Evolutionary conservation across 2,113 vertebrate species (phyloP).

Genomic region (Rhadina sibilatrix): DNA sequence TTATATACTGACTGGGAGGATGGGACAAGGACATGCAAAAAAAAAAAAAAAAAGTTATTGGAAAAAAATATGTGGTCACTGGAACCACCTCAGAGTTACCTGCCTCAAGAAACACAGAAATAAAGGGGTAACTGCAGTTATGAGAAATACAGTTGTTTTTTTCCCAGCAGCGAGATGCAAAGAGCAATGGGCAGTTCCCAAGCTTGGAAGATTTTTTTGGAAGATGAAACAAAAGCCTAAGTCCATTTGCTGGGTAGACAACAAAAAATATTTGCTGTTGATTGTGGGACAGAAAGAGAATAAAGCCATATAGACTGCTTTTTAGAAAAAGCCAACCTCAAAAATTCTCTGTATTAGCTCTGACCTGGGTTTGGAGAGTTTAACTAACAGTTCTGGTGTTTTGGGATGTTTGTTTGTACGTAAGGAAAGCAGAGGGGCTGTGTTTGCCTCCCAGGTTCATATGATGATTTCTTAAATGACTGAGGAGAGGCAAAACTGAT

Average conservation of each 20-base stretch:
- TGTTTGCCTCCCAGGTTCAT: not conserved
- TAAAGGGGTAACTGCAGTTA: not conserved
- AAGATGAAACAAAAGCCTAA: not conserved
- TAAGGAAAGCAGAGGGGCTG: not conserved
- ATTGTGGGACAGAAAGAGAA: not conserved
- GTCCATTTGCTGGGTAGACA: not conserved
- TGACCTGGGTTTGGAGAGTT: not conserved
- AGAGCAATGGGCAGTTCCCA: not conserved
- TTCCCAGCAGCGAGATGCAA: not conserved
- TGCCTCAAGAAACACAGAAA: not conserved
- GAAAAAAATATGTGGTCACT: not conserved
- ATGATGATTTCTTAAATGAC: not conserved
- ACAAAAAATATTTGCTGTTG: not conserved
- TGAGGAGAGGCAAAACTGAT: not conserved
- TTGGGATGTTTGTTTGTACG: rapidly evolving
- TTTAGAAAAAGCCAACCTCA: not conserved
- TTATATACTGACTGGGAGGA: not conserved
- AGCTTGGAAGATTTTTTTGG: not conserved
- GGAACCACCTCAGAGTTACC: not conserved
- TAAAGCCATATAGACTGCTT: not conserved
- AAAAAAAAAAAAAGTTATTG: not conserved
- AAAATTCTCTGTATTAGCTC: not conserved
- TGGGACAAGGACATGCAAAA: not conserved
- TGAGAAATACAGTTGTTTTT: not conserved
- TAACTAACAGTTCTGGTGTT: not conserved